Base-by-base conservation (phyloP, 2,888 invertebrate species). In the Drosophila mayaguana region DNA sequence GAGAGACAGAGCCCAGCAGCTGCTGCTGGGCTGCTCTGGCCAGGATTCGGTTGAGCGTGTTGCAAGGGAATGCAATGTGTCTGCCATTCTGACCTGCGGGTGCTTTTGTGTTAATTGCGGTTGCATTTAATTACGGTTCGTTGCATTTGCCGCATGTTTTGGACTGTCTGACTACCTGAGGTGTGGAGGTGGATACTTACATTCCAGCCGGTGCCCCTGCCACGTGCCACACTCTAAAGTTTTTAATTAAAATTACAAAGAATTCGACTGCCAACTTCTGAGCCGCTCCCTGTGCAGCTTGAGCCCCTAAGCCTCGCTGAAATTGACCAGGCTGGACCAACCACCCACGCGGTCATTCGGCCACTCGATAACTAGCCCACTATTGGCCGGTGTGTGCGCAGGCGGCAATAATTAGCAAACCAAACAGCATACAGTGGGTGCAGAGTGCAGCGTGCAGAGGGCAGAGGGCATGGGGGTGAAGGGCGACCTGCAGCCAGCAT, bases 51-150 rank as follows among this genome's bases (percentile, higher is more conserved):
- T 34, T 16, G 53, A 36, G 48, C 45, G 57, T 57, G 54, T n/a
- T 61, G 42, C 14, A 36, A 25, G 36, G 42, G 22, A 43, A 56
- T 50, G 63, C 67, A 51, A 62, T 79, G 63, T 82, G 81, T 86
- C 83, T 85, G 83, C 65, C 80, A 72, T 80, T 63, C 56, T 67
- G 88, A 75, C 78, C 89, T 86, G 81, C 80, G 90, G 83, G 80
- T 80, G 81, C 84, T 86, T 88, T 86, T 88, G 86, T 88, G 88
- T 88, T 87, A 87, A 87, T 87, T 87, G 87, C 88, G 90, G 88
- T 86, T 81, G 90, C 88, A 89, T 87, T 89, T 88, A 81, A 89
- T 87, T 87, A 85, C 84, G 88, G 84, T 83, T 75, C 67, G 89
- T 75, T 87, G 84, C 84, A 85, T 77, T 84, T 72, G 64, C 68